Conservation (phyloP, 2,113 vertebrate species). For the Rallus limicola region DNA sequence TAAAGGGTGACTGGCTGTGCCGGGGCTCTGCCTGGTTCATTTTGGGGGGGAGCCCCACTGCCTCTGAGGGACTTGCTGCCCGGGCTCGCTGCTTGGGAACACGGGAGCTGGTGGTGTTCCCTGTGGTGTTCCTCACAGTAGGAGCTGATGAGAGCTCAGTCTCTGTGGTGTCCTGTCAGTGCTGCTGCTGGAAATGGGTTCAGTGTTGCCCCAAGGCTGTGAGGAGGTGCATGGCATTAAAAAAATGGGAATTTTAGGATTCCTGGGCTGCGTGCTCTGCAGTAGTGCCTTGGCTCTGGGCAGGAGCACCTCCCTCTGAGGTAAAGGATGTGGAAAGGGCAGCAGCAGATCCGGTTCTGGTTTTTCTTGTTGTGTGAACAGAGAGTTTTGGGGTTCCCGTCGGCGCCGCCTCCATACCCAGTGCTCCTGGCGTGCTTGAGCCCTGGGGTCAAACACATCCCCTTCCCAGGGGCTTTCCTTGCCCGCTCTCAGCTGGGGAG, state of each 20-base stretch:
- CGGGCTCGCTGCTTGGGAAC: not conserved
- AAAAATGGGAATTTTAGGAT: not conserved
- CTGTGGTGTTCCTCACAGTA: too few species aligned
- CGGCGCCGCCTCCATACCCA: not conserved
- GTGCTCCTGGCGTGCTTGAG: rapidly evolving
- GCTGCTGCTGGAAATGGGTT: not conserved
- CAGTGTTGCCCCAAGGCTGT: rapidly evolving
- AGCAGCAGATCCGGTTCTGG: not conserved
- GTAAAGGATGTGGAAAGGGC: not conserved
- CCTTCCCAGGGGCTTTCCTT: not conserved
- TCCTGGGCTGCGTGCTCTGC: not conserved
- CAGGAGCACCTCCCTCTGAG: not conserved
- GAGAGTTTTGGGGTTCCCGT: not conserved
- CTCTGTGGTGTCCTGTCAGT: rapidly evolving
- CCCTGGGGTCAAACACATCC: not conserved
- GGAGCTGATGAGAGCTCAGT: not conserved
- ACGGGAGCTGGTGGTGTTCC: not conserved
- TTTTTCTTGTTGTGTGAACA: not conserved
- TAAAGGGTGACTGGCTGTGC: rapidly evolving
- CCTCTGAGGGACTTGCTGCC: not conserved
- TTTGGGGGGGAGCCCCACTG: not conserved
- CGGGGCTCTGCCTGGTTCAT: not conserved
- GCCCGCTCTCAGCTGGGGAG: not conserved
- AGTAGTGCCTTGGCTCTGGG: not conserved
- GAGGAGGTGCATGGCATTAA: not conserved